These are phyloP conservation scores for Lanius collurio DNA, from an alignment of 2,113 vertebrate genomes.

Conservation along the genomic window DNA sequence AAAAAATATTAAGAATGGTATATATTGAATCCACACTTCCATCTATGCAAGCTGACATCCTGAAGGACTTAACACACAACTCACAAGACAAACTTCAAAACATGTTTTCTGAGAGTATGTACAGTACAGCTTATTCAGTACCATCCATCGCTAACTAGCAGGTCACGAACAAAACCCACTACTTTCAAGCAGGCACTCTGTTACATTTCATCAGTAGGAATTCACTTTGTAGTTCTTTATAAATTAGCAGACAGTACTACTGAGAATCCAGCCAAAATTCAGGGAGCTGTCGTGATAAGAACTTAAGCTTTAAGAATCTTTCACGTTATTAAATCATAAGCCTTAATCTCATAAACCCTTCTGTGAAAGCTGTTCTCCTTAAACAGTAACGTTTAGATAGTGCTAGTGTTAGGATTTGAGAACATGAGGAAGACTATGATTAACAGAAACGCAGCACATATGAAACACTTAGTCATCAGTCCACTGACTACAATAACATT, in stretches of 20 bases:
- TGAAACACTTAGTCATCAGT: slow-evolving; percentile 29
- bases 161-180: background rate
- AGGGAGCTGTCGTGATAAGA: background rate
- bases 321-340: background rate
- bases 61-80: background rate
- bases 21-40: background rate
- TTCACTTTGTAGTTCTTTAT: background rate
- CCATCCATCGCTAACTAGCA: fast-evolving
- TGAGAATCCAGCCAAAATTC: background rate
- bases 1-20: background rate
- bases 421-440: background rate
- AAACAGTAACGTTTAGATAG: background rate
- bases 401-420: background rate
- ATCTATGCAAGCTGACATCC: background rate
- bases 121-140: background rate
- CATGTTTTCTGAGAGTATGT: fast-evolving
- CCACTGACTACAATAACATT: background rate
- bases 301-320: background rate
- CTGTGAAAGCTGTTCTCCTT: background rate
- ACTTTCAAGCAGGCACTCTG: background rate
- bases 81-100: background rate
- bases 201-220: background rate
- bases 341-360: background rate
- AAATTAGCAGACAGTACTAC: background rate
- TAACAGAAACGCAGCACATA: background rate